Base-by-base conservation (phyloP, 2,888 invertebrate species). In the Acleris sparsana region DNA sequence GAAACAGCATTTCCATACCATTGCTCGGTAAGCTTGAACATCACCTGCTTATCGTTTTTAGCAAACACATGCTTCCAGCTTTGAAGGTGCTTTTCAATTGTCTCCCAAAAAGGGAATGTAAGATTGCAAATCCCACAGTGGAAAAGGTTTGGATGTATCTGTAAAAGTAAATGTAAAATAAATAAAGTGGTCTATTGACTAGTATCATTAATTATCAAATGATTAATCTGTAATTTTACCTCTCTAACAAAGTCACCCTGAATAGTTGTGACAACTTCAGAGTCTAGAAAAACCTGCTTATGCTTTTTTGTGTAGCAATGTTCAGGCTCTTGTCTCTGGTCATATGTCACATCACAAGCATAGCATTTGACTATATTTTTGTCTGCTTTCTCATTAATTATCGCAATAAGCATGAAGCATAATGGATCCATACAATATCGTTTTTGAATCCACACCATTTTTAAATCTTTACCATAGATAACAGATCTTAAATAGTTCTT, bases 51-150 rank as follows among this genome's bases (percentile, higher is more conserved):
- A 1, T 69, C 68, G 16, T 62, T 62, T 59, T 70, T 70, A 11
- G 29, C 43, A 7, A 60, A 17, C 0, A 18, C 16, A 64, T 82
- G 81, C 4, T 67, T 62, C 18, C 44, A 57, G 43, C 69, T 73
- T 3, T 53, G 61, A 0, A 82, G 49, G 62, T 82, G 82, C 22
- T 67, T 73, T 1, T 72, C 52, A 49, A 86, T 62, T 1, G 66
- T 57, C 20, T 80, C 77, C 75, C 80, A 80, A 66, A 70, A 83
- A 1, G 87, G 82, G 29, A 80, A 70, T 1, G 75, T 70, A 49
- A 71, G 56, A 56, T 88, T 88, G 73, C 89, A 89, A 43, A 71
- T 70, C 1, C 83, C 87, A 67, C 89, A 89, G 63, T 89, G 88
- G 67, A 78, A 89, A 0, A 85, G 68, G 53, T 80, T 78, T 20